A percentile compares a stretch with the other conserved stretches of the same genome.
phyloP scores from a whole-genome alignment of 2,888 invertebrate genomes.

The Phoronis australis region DNA sequence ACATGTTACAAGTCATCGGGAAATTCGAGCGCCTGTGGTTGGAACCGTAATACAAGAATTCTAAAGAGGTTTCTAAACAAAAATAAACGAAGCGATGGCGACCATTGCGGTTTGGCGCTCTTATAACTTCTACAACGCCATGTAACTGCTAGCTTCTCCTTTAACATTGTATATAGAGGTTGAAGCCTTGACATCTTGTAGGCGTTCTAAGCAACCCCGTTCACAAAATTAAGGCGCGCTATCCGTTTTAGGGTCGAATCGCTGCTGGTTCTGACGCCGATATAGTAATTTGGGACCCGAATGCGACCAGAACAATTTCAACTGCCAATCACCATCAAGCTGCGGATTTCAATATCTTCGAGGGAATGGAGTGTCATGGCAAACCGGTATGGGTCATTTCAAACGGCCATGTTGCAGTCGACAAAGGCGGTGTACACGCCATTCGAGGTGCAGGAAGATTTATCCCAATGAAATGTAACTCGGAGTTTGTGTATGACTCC shows the following conservation, averaged over 20 bases:
- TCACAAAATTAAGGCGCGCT: too few species aligned
- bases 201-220: too few species aligned
- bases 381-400: slow-evolving; percentile 89
- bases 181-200: too few species aligned
- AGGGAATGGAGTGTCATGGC: slow-evolving; percentile 89
- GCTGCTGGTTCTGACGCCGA: slow-evolving; percentile 93
- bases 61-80: too few species aligned
- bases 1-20: too few species aligned
- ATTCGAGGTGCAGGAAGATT: slow-evolving; percentile 86
- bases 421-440: slow-evolving; percentile 73
- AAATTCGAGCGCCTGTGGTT: too few species aligned
- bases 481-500: slow-evolving; percentile 74
- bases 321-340: slow-evolving; percentile 87
- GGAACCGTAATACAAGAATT: too few species aligned
- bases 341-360: slow-evolving; percentile 95
- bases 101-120: too few species aligned
- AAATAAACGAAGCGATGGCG: too few species aligned
- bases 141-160: too few species aligned
- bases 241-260: slow-evolving; percentile 67
- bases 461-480: slow-evolving; percentile 70
- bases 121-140: too few species aligned
- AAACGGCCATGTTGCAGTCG: slow-evolving; percentile 84
- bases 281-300: slow-evolving; percentile 92
- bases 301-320: slow-evolving; percentile 77
- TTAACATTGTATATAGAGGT: too few species aligned